Evolutionary conservation across 2,113 vertebrate genomes (phyloP).

Genomic region (Australoheros scitulus): DNA sequence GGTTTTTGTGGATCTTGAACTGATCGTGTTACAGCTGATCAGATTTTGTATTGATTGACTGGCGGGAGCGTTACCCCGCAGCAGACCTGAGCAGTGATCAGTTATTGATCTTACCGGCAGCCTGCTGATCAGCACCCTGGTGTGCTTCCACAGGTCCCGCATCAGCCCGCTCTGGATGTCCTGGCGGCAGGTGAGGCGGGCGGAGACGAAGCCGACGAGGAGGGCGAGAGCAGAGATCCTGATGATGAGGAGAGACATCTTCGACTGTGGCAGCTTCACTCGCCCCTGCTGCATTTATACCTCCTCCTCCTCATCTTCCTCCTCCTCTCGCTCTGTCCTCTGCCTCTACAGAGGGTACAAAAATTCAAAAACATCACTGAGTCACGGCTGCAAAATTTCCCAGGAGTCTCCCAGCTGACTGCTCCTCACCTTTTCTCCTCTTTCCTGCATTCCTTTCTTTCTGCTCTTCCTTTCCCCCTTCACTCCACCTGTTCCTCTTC

Average conservation of each 20-base stretch:
- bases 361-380: conserved; percentile 26
- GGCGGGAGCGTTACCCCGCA: not conserved
- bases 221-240: conserved; percentile 5
- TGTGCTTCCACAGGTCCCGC: conserved; percentile 55
- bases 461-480: not conserved
- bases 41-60: not conserved
- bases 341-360: not conserved
- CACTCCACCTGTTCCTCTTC: not conserved
- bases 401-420: conserved; percentile 7
- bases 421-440: not conserved
- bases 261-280: conserved; percentile 13
- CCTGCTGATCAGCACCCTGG: conserved; percentile 1
- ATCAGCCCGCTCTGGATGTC: conserved; percentile 42
- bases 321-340: not conserved
- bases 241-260: conserved; percentile 43
- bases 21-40: not conserved
- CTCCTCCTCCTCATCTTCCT: not conserved
- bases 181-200: conserved; percentile 27
- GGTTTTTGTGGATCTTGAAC: not conserved
- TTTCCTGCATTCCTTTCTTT: not conserved
- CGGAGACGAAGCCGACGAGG: conserved; percentile 23
- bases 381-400: conserved; percentile 27
- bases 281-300: conserved; percentile 46
- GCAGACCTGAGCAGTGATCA: not conserved
- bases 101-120: conserved; percentile 61